Base-by-base conservation (phyloP, 2,113 vertebrate genomes). In the Phylloscopus trochiloides region DNA sequence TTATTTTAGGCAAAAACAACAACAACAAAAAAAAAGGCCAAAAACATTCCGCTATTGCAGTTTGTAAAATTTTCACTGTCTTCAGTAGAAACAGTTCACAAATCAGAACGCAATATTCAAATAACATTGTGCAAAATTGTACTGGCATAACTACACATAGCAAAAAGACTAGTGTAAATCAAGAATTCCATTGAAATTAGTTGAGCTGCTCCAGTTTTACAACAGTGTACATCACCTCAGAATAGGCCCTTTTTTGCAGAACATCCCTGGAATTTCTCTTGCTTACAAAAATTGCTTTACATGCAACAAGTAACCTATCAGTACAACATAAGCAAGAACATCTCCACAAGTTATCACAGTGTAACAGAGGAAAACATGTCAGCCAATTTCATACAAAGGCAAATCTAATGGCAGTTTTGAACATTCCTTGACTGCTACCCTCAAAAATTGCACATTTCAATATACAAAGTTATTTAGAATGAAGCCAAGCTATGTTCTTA, bases 371-470 rank as follows among this genome's bases (percentile, higher is more conserved):
- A 96, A 92, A 95, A 96, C 61, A 32, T 47, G 86, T 32, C 89
- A 95, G 93, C 73, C 71, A 38, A 47, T 86, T 95, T 88, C 91
- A 96, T 90, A 96, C 73, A 94, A 82, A 96, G 89, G 77, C 91
- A 95, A 95, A 92, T 54, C 73, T 59, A 94, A 82, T 10, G 87
- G 84, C 94, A 91, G 80, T 90, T 94, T 91, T 65, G 58, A 80
- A 94, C 66, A 92, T 15, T 62, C 57, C 52, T 84, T 48, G 54
- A 91, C 73, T 24, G 45, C 50, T 81, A 91, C n/a, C 58, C 97
- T 97, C 75, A 96, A 96, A 93, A 96, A 96, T 58, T 94, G 94
- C 95, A 96, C 66, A 92, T 97, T 96, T 96, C 51, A 97, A 96
- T 92, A 94, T 50, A 80, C 75, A 68, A 97, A 92, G 74, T 70